Base-by-base conservation (phyloP, 2,888 invertebrate genomes). In the Antheraea assamensis region DNA sequence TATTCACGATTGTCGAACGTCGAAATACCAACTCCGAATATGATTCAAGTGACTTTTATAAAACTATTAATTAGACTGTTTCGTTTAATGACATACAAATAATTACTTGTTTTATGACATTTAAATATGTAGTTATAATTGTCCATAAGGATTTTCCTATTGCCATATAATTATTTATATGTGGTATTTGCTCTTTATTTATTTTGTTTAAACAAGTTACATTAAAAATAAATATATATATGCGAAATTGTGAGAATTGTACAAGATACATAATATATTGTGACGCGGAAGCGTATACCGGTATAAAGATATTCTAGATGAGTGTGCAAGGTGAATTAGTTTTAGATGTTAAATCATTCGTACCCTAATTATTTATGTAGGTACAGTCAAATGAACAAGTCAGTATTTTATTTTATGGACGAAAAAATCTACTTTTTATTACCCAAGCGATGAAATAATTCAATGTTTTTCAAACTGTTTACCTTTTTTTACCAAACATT, bases 21-120 rank as follows among this genome's bases (percentile, higher is more conserved):
- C 4, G 21, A 70, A 47, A 70, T n/a, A n/a, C 21, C 70, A 47
- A 8, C 47, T 47, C 4, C 70, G 64, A 30, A 30, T 30, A 19
- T 19, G 4, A 66, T 27, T 31, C 49, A 2, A 64, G 30, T 64
- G 24, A 30, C 30, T 19, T 64, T 55, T 64, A 64, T 64, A 30
- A 64, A 64, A 27, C 10, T 64, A 27, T 64, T 66, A 5, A 27
- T 64, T 66, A 5, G 30, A 66, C 17, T 66, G 64, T 66, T 66
- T 19, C 64, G 31, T 66, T 66, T 30, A 66, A 31, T 30, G 13
- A 19, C 27, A 30, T 58, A n/a, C 15, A 66, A 66, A 30, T 31
- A 30, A 27, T 66, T 66, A 66, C 64, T 30, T 19, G 30, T 66
- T 66, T 30, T 31, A 66, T 66, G 64, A 66, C 64, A 30, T 66